These are phyloP conservation scores for Prinia subflava DNA, from an alignment of 2,113 vertebrate genomes.

Conservation along the genomic window DNA sequence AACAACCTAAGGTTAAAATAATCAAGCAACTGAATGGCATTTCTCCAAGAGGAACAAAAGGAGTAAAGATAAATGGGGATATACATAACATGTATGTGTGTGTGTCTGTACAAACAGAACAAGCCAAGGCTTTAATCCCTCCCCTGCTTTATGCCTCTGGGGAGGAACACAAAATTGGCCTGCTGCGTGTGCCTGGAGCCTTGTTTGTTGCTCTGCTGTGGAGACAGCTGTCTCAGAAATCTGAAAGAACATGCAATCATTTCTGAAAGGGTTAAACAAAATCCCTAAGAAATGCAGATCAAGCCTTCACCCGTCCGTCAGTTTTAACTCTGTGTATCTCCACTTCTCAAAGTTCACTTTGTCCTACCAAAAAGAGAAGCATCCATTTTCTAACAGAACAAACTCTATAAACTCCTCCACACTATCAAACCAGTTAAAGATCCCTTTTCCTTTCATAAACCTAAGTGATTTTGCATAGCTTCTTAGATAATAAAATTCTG, in stretches of 20 bases:
- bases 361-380: neutral
- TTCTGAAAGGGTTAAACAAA: neutral
- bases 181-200: fast-evolving
- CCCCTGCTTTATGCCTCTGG: neutral
- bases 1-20: neutral
- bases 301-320: neutral
- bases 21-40: neutral
- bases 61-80: neutral
- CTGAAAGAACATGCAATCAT: neutral
- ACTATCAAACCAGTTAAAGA: neutral
- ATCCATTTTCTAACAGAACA: neutral
- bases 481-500: neutral
- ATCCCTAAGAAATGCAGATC: neutral
- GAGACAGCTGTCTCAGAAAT: neutral
- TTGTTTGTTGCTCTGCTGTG: neutral
- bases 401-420: neutral
- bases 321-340: neutral
- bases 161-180: neutral
- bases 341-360: neutral
- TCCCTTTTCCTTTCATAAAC: neutral
- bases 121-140: neutral
- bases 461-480: neutral
- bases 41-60: neutral
- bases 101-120: fast-evolving
- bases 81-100: too few relatives aligned